phyloP scores from a whole-genome alignment of 2,113 vertebrate genomes.

The Ageneiosus marmoratus region DNA sequence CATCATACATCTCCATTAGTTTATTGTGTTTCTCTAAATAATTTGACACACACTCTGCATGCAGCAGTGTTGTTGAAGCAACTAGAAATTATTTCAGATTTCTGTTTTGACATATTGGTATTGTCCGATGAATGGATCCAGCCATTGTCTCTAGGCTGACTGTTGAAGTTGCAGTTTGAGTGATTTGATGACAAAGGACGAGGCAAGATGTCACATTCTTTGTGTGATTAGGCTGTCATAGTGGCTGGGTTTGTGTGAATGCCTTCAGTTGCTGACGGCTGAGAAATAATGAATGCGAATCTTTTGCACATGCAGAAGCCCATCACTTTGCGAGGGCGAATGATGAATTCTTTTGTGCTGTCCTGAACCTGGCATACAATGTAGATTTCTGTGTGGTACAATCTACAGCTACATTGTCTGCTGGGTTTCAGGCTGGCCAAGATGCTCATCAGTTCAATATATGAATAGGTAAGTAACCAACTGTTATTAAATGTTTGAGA shows the following conservation, averaged over 20 bases:
- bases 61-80: conserved; percentile 28
- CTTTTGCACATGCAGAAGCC: conserved; percentile 32
- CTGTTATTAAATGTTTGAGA: conserved; percentile 7
- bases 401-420: conserved; percentile 99
- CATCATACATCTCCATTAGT: background rate
- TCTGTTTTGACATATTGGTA: conserved; percentile 34
- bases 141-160: conserved; percentile 46
- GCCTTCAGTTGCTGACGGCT: conserved; percentile 38
- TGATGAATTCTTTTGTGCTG: conserved; percentile 69
- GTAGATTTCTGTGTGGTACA: conserved; percentile 99
- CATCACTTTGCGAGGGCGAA: conserved; percentile 23
- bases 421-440: conserved; percentile 98
- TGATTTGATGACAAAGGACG: conserved; percentile 53
- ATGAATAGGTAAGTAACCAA: conserved; percentile 55
- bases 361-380: conserved; percentile 99
- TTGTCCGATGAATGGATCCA: conserved; percentile 39
- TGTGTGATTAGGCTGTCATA: conserved; percentile 53
- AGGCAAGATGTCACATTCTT: conserved; percentile 50
- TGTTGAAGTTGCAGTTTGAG: conserved; percentile 44
- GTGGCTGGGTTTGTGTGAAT: conserved; percentile 43
- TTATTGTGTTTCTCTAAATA: conserved; percentile 29
- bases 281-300: conserved; percentile 48
- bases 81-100: conserved; percentile 27
- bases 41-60: conserved; percentile 45
- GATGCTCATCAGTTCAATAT: background rate